These are phyloP conservation scores for Eubasilissa splendida DNA, from an alignment of 2,888 invertebrate species.

Conservation along the genomic window DNA sequence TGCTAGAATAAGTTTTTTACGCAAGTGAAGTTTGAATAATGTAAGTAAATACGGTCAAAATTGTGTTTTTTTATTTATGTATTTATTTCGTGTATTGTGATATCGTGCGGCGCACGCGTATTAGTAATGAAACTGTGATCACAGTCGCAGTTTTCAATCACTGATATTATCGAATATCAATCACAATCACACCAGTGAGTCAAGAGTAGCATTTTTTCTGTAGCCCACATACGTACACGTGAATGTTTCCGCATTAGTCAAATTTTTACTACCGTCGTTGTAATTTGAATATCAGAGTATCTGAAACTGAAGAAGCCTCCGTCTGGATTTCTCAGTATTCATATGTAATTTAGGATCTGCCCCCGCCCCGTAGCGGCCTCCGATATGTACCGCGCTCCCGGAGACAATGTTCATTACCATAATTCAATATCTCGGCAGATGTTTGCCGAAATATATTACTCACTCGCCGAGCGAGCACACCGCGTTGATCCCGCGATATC, in stretches of 20 bases:
- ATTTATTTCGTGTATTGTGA: too few relatives aligned
- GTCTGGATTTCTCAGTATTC: neutral
- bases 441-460: constrained; percentile 5
- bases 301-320: neutral
- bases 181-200: too few relatives aligned
- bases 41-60: too few relatives aligned
- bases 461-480: neutral
- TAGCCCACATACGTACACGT: neutral
- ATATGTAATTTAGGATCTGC: neutral
- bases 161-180: too few relatives aligned
- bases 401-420: constrained; percentile 12
- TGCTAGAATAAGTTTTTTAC: too few relatives aligned
- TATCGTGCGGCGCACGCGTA: too few relatives aligned
- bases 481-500: neutral
- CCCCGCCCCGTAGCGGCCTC: neutral
- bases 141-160: too few relatives aligned
- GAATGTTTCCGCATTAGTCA: constrained; percentile 1
- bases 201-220: too few relatives aligned
- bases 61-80: too few relatives aligned
- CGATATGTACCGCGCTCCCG: neutral
- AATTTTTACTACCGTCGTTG: neutral
- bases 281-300: neutral
- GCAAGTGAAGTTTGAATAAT: too few relatives aligned
- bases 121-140: too few relatives aligned
- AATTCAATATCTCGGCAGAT: constrained; percentile 5